A percentile compares a stretch with the other conserved stretches of the same genome.
phyloP scores from a whole-genome alignment of 2,797 vertebrate genomes.

The Phoxinus dragarum region DNA sequence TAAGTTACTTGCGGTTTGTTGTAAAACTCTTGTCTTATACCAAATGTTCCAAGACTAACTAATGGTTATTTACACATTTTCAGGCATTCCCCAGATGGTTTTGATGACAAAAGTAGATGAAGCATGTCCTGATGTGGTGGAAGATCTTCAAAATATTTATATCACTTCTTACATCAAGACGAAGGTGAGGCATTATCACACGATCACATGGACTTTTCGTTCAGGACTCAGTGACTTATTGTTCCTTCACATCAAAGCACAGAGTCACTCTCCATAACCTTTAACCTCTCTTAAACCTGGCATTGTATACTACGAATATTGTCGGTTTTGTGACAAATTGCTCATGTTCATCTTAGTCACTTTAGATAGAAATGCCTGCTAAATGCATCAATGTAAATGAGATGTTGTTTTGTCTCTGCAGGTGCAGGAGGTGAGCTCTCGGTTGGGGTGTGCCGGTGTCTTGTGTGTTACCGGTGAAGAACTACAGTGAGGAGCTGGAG shows the following conservation, averaged over 20 bases:
- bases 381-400: too few species aligned
- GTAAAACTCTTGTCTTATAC: background rate
- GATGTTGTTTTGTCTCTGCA: constrained; percentile 55
- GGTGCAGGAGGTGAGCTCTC: constrained; percentile 69
- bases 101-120: constrained; percentile 74
- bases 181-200: constrained; percentile 55
- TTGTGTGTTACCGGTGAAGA: constrained; percentile 79
- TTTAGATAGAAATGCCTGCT: background rate
- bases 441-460: constrained; percentile 74
- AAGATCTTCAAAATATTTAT: constrained; percentile 62
- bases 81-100: constrained; percentile 72
- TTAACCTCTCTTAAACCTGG: background rate
- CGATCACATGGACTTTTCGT: background rate
- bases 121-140: constrained; percentile 63
- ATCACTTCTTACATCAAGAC: constrained; percentile 64
- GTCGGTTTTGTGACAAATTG: background rate
- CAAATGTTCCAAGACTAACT: background rate
- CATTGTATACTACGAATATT: background rate
- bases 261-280: background rate
- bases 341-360: background rate
- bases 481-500: constrained; percentile 73
- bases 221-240: too few species aligned
- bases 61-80: background rate
- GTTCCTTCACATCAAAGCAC: background rate
- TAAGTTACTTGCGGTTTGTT: constrained; percentile 41